These are phyloP conservation scores for Chaetura pelagica DNA, from an alignment of 2,113 vertebrate genomes.

Conservation along the genomic window DNA sequence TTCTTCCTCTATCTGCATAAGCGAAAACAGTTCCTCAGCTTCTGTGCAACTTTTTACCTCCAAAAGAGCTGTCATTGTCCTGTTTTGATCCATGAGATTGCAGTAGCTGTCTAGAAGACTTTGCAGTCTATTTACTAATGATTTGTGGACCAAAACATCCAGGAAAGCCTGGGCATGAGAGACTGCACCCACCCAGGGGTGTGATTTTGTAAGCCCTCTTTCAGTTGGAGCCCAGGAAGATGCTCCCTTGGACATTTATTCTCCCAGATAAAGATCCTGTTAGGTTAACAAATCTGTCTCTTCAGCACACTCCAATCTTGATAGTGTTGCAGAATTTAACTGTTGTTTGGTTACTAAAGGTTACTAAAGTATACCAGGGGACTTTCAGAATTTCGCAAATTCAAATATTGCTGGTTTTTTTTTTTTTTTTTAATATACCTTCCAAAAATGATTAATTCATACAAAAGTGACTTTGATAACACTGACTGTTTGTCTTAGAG, in stretches of 20 bases:
- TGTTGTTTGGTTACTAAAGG: background rate
- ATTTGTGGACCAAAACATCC: background rate
- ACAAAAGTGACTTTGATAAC: background rate
- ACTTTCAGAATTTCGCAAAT: background rate
- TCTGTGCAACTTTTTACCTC: background rate
- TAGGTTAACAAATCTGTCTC: background rate
- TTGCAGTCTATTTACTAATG: background rate
- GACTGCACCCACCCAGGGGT: rapidly evolving
- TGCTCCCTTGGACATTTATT: background rate
- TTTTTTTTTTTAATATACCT: background rate
- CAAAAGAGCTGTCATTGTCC: background rate
- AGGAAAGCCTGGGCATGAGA: background rate
- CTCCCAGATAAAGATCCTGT: background rate
- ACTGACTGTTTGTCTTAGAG: background rate
- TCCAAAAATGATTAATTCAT: background rate
- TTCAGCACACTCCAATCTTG: background rate
- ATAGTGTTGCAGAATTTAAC: background rate
- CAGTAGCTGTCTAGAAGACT: background rate
- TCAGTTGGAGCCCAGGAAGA: background rate
- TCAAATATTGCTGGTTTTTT: background rate
- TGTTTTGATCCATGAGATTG: background rate
- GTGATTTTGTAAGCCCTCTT: background rate
- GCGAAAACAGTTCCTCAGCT: background rate
- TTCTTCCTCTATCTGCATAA: background rate
- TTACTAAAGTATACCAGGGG: background rate